Evolutionary conservation across 2,113 vertebrate genomes (phyloP).

Genomic region (Haemorhous mexicanus): DNA sequence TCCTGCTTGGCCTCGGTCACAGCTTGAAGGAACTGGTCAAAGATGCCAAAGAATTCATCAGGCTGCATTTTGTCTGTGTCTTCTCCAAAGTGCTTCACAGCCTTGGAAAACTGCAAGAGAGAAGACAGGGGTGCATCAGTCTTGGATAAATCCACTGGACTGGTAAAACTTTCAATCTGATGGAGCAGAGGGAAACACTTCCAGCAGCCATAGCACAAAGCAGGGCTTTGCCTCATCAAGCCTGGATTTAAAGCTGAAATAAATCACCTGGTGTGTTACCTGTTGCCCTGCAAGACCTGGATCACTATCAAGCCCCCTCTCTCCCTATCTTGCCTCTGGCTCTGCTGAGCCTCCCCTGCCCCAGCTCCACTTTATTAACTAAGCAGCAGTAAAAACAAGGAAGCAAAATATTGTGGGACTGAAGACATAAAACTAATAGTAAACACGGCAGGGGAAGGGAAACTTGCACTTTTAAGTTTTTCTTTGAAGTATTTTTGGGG

Average conservation of each 20-base stretch:
- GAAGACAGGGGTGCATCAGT: not conserved
- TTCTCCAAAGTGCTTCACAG: conserved; percentile 94
- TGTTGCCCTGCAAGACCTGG: not conserved
- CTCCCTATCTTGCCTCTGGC: conserved; percentile 5
- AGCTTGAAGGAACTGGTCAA: conserved; percentile 96
- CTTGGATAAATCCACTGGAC: not conserved
- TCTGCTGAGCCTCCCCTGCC: not conserved
- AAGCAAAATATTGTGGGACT: conserved; percentile 50
- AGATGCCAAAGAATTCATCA: conserved; percentile 98
- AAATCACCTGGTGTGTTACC: not conserved
- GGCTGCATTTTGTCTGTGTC: conserved; percentile 92
- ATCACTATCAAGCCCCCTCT: not conserved
- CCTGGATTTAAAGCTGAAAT: not conserved
- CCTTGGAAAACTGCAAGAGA: conserved; percentile 83
- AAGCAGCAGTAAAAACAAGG: conserved; percentile 71
- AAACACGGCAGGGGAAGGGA: conserved; percentile 69
- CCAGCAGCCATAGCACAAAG: not conserved
- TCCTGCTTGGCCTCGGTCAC: conserved; percentile 93
- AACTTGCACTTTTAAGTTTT: conserved; percentile 69
- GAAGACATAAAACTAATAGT: conserved; percentile 70
- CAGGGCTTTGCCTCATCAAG: not conserved
- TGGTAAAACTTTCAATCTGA: rapidly evolving
- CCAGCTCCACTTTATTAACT: conserved; percentile 58
- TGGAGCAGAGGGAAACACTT: not conserved
- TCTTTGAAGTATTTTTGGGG: conserved; percentile 80